phyloP scores from a whole-genome alignment of 2,797 vertebrate genomes.

The Cercopithecus petaurista region DNA sequence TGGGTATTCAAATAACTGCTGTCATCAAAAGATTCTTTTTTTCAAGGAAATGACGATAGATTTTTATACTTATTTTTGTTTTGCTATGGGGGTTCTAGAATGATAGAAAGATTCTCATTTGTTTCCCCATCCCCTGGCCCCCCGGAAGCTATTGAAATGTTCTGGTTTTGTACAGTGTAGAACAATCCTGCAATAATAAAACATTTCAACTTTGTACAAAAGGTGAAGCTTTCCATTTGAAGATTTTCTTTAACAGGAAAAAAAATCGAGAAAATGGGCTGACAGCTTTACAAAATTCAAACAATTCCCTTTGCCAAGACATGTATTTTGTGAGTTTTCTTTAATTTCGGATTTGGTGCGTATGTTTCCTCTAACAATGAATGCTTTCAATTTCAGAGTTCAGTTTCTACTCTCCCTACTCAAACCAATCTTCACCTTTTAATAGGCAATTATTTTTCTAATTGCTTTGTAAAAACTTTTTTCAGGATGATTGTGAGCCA shows the following conservation, averaged over 20 bases:
- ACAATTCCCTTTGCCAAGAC: slow-evolving; percentile 76
- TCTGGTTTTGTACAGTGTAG: slow-evolving; percentile 52
- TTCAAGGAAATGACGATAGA: slow-evolving; percentile 52
- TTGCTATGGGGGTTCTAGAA: slow-evolving; percentile 57
- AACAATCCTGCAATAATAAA: slow-evolving; percentile 65
- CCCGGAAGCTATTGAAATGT: slow-evolving; percentile 54
- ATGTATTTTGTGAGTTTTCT: slow-evolving; percentile 68
- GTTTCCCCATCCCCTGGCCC: background rate
- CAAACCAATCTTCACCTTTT: slow-evolving; percentile 66
- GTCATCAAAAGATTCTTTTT: slow-evolving; percentile 66
- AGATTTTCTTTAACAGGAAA: slow-evolving; percentile 50
- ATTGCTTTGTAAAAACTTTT: slow-evolving; percentile 52
- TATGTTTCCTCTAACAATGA: slow-evolving; percentile 57
- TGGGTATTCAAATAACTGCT: slow-evolving; percentile 67
- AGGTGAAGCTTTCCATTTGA: slow-evolving; percentile 71
- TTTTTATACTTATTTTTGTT: slow-evolving; percentile 66
- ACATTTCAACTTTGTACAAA: slow-evolving; percentile 70
- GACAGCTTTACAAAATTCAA: slow-evolving; percentile 75
- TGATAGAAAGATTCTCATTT: slow-evolving; percentile 64
- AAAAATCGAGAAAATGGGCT: slow-evolving; percentile 61
- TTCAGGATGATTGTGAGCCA: slow-evolving; percentile 58
- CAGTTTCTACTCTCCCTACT: slow-evolving; percentile 50
- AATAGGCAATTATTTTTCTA: slow-evolving; percentile 60
- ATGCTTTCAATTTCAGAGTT: slow-evolving; percentile 65
- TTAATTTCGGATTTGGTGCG: slow-evolving; percentile 74